Evolutionary conservation across 2,113 vertebrate species (phyloP).

Genomic region (Felis catus): F.catus_Fca126_mat1.0 CM031415.1:179751501-179752000

Average conservation of each 20-base stretch:
- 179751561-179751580: slow-evolving; percentile 40
- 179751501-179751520: slow-evolving; percentile 36
- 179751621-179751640: neutral
- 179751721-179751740: neutral
- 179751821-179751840: neutral
- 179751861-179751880: neutral
- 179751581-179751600: neutral
- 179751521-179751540: neutral
- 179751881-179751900: slow-evolving; percentile 15
- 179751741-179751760: neutral
- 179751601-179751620: neutral
- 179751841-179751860: neutral
- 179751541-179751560: neutral
- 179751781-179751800: neutral
- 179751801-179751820: neutral
- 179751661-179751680: neutral
- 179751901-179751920: neutral
- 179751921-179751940: neutral
- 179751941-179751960: neutral
- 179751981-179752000: neutral
- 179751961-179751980: neutral
- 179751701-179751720: neutral
- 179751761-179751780: neutral
- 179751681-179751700: neutral
- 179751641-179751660: neutral